phyloP scores from a whole-genome alignment of 2,113 vertebrate genomes.

The Ciconia boyciana region DNA sequence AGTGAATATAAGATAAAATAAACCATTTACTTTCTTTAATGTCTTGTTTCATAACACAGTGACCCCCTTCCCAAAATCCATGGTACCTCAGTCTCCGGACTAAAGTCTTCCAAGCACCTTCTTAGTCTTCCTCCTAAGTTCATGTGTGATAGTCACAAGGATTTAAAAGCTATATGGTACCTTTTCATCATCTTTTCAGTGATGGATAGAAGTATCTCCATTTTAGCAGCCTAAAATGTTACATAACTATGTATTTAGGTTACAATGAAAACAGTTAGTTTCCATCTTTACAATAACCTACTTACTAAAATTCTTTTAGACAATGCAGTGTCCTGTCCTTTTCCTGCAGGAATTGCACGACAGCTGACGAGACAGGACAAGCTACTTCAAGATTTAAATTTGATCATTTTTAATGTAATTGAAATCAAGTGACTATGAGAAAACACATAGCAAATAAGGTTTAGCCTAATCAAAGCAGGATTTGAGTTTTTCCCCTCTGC shows the following conservation, averaged over 20 bases:
- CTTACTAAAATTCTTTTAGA: not conserved
- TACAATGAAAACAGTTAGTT: not conserved
- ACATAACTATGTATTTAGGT: not conserved
- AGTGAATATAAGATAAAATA: not conserved
- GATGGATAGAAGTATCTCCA: not conserved
- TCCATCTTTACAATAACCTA: not conserved
- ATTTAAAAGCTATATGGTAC: not conserved
- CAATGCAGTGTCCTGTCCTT: not conserved
- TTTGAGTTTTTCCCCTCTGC: not conserved
- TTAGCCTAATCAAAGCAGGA: not conserved
- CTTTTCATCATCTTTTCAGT: not conserved
- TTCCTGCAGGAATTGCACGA: not conserved
- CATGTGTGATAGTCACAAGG: not conserved
- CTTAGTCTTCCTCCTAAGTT: not conserved
- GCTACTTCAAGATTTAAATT: not conserved
- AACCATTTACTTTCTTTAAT: not conserved
- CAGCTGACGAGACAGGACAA: not conserved
- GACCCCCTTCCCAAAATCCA: not conserved
- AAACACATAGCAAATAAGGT: not conserved
- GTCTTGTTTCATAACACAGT: not conserved
- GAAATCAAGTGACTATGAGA: not conserved
- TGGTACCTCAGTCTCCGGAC: not conserved
- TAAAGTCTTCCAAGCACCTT: not conserved
- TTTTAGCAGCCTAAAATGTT: not conserved
- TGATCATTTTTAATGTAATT: not conserved